Evolutionary conservation across 2,113 vertebrate genomes (phyloP).

Genomic region (Pristiophorus japonicus): DNA sequence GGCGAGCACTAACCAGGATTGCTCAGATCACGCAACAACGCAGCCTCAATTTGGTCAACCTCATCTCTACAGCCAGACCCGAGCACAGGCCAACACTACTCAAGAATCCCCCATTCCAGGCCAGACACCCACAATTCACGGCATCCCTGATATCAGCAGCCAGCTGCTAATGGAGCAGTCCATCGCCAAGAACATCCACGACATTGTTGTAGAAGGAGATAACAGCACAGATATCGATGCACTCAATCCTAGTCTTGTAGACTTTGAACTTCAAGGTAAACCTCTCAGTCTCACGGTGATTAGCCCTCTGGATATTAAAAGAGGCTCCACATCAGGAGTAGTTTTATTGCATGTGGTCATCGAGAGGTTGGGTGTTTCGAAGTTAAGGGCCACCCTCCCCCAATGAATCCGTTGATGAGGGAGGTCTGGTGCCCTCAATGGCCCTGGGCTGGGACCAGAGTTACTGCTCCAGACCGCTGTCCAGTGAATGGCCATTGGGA

Average conservation of each 20-base stretch:
- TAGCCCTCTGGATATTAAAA: not conserved
- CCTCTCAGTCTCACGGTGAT: too few relatives aligned
- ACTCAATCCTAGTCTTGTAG: slow-evolving; percentile 84
- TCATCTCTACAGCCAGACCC: slow-evolving; percentile 47
- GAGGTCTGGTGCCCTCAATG: not conserved
- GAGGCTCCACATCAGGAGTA: not conserved
- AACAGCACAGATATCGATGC: slow-evolving; percentile 75
- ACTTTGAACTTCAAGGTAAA: slow-evolving; percentile 84
- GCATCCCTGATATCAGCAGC: slow-evolving; percentile 33
- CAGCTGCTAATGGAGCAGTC: slow-evolving; percentile 60
- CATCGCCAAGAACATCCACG: slow-evolving; percentile 62
- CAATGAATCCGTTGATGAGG: not conserved
- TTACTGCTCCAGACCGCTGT: not conserved
- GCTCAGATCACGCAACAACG: not conserved
- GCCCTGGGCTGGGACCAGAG: not conserved
- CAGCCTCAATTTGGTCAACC: not conserved
- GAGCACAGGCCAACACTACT: slow-evolving; percentile 51
- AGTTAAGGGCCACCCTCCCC: not conserved
- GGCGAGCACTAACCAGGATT: too few relatives aligned
- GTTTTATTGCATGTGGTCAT: not conserved
- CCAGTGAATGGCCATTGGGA: not conserved
- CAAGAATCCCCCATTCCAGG: slow-evolving; percentile 64
- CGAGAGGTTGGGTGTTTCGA: not conserved
- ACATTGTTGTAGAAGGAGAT: slow-evolving; percentile 73
- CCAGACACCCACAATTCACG: slow-evolving; percentile 63